Percentiles rank a stretch among this genome's conserved stretches.
phyloP scores from a whole-genome alignment of 1,140 invertebrate genomes.

The Dysdera silvatica region DNA sequence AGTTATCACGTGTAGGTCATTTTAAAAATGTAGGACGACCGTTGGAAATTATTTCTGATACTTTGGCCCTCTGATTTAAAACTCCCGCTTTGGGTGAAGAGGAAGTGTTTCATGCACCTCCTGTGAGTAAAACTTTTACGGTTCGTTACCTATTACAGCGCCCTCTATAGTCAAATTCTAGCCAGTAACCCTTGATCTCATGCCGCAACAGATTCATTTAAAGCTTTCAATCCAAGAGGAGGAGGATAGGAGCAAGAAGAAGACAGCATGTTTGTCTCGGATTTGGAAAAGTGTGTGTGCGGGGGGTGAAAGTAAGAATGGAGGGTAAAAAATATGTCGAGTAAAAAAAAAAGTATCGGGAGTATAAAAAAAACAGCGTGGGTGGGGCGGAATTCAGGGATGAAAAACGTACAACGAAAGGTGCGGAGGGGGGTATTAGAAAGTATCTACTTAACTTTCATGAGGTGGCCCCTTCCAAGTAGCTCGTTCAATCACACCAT shows the following conservation, averaged over 20 bases:
- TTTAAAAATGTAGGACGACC: too few relatives aligned
- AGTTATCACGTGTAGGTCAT: too few relatives aligned
- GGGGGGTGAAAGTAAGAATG: not conserved
- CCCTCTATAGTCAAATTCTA: too few relatives aligned
- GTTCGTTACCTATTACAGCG: too few relatives aligned
- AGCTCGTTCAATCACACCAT: conserved; percentile 24
- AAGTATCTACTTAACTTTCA: conserved; percentile 32
- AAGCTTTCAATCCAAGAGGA: conserved; percentile 15
- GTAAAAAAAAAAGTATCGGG: not conserved
- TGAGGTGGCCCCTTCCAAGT: conserved; percentile 14
- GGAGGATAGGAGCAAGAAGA: not conserved
- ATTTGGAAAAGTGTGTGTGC: not conserved
- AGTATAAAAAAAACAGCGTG: not conserved
- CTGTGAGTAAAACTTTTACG: too few relatives aligned
- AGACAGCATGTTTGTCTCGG: not conserved
- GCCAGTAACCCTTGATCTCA: too few relatives aligned
- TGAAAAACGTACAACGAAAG: not conserved
- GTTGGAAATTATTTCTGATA: too few relatives aligned
- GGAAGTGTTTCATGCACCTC: too few relatives aligned
- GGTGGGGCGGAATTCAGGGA: not conserved
- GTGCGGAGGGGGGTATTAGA: conserved; percentile 23
- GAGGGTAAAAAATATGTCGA: not conserved
- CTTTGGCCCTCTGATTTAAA: too few relatives aligned
- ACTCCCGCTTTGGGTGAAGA: too few relatives aligned
- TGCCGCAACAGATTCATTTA: conserved; percentile 30